Evolutionary conservation across 1,140 invertebrate species (phyloP).

Genomic region (Drosophila repletoides): DNA sequence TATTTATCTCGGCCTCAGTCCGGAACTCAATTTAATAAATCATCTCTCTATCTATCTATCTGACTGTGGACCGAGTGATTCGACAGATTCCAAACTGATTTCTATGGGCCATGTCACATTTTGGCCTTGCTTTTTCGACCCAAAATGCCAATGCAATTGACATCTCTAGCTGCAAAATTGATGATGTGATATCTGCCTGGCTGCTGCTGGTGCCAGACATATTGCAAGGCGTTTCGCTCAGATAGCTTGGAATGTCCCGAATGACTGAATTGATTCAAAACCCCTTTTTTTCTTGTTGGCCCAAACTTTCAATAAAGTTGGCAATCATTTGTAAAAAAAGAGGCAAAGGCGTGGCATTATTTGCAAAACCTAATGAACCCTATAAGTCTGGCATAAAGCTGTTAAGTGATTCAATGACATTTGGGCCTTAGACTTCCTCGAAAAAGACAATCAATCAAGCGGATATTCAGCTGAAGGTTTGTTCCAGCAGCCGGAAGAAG

Average conservation of each 20-base stretch:
- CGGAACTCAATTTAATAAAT: constrained; percentile 47
- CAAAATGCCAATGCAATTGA: constrained; percentile 71
- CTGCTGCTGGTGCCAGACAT: constrained; percentile 23
- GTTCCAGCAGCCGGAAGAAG: no score
- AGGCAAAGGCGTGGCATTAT: constrained; percentile 9
- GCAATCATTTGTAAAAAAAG: constrained; percentile 21
- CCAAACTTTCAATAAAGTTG: not conserved
- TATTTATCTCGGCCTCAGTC: constrained; percentile 22
- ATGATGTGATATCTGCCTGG: constrained; percentile 51
- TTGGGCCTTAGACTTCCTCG: not conserved
- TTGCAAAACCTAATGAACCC: constrained; percentile 34
- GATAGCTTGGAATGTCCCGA: not conserved
- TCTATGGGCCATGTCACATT: constrained; percentile 50
- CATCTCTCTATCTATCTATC: no score
- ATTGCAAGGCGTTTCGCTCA: constrained; percentile 16
- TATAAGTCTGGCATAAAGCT: constrained; percentile 20
- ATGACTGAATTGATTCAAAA: constrained; percentile 21
- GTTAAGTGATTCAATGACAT: constrained; percentile 41
- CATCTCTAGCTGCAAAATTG: constrained; percentile 64
- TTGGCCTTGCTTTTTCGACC: constrained; percentile 55
- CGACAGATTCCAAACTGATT: constrained; percentile 52
- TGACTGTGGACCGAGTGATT: no score
- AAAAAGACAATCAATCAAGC: constrained; percentile 18
- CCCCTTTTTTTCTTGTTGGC: constrained; percentile 7
- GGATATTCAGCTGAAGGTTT: not conserved